Base-by-base conservation (phyloP, 2,797 vertebrate species). In the Anniella stebbinsi region DNA sequence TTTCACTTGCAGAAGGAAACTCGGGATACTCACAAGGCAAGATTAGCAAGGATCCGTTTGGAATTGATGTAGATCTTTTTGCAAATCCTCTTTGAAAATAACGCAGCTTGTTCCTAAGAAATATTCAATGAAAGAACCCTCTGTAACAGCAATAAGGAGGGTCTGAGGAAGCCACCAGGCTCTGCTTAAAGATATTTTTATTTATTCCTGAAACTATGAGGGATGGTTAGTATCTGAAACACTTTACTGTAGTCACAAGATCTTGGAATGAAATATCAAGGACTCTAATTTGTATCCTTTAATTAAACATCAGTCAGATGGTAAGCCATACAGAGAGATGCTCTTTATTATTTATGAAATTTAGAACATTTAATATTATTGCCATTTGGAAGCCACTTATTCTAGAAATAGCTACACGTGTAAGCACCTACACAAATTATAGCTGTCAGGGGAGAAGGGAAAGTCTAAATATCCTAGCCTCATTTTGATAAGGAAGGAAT, bases 241-340 rank as follows among this genome's bases (percentile, higher is more conserved):
- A 51, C 76, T 88, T 38, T 28, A 80, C 48, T 81, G 87, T 81
- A 81, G 69, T 91, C 90, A 88, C 21, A 81, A 88, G 87, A 57
- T 82, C 77, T 73, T 75, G 25, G 38, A 48, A 76, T n/a, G 0
- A 60, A 76, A 45, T 18, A 36, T 41, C 38, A 75, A 57, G 28
- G 83, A 81, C 28, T 38, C 13, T 67, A n/a, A 45, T 70, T 69
- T 41, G 12, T 41, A 67, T 30, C 75, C 75, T 72, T 75, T 75
- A 67, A 63, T 30, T 80, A 60, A 48, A 30, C 41, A 60, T 60
- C 23, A 66, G 3, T 88, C 90, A 91, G 73, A 69, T 88, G 87
- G 76, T 45, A 66, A 48, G 66, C 30, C 80, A 45, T 11, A 28
- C 54, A 54, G 66, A 67, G 21, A 45, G 21, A 30, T 12, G 73